Evolutionary conservation across 2,888 invertebrate genomes (phyloP).

Genomic region (Opisthograptis luteolata): DNA sequence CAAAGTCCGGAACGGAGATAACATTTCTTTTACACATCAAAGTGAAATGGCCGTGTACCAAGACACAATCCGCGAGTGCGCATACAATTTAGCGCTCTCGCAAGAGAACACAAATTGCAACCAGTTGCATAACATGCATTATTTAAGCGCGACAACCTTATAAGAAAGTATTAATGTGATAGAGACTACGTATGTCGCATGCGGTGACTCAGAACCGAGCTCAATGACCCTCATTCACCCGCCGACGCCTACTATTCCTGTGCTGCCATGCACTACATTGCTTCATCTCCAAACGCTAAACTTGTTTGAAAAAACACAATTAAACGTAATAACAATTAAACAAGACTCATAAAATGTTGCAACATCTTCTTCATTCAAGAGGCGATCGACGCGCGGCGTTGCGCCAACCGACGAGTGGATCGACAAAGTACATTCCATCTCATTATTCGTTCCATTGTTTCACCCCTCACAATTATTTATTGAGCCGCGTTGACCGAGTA

Average conservation of each 20-base stretch:
- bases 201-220: constrained; percentile 72
- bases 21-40: constrained; percentile 6
- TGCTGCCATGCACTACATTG: constrained; percentile 63
- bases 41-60: constrained; percentile 34
- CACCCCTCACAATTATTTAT: constrained; percentile 37
- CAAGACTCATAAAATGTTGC: constrained; percentile 32
- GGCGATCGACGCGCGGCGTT: constrained; percentile 25
- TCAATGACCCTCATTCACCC: constrained; percentile 71
- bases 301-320: constrained; percentile 46
- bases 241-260: constrained; percentile 74
- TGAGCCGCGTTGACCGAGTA: constrained; percentile 30
- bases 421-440: constrained; percentile 27
- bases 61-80: constrained; percentile 40
- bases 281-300: constrained; percentile 58
- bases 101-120: constrained; percentile 73
- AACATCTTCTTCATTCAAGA: constrained; percentile 41
- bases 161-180: constrained; percentile 82
- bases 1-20: background rate
- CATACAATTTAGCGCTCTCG: constrained; percentile 51
- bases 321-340: constrained; percentile 44
- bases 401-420: constrained; percentile 33
- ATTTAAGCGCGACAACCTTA: constrained; percentile 80
- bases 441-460: constrained; percentile 35
- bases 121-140: constrained; percentile 82
- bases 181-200: constrained; percentile 73